Conservation (phyloP, 1,140 invertebrate genomes). For the Bathynomus jamesi region DNA sequence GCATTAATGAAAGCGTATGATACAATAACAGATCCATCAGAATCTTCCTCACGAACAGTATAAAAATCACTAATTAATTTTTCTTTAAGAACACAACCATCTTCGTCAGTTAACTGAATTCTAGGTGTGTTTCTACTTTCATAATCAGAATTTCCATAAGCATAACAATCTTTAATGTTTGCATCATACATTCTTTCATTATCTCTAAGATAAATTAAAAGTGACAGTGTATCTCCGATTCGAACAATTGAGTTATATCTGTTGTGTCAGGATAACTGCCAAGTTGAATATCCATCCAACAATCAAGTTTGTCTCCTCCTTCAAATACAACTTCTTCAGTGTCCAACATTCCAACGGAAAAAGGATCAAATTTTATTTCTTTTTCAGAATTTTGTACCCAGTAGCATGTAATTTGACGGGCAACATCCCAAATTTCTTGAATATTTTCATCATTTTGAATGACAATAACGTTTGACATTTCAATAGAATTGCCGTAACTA, state of each 20-base stretch:
- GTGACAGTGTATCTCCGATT: slow-evolving; percentile 60
- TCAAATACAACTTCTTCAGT: slow-evolving; percentile 58
- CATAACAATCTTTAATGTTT: slow-evolving; percentile 46
- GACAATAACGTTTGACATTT: slow-evolving; percentile 36
- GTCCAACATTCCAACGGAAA: slow-evolving; percentile 62
- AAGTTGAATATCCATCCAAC: slow-evolving; percentile 68
- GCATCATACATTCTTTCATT: slow-evolving; percentile 56
- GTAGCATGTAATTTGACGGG: slow-evolving; percentile 54
- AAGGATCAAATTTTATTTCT: slow-evolving; percentile 57
- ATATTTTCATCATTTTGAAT: slow-evolving; percentile 34
- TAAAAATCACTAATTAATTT: slow-evolving; percentile 40
- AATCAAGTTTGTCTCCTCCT: slow-evolving; percentile 55
- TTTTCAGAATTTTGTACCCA: slow-evolving; percentile 42
- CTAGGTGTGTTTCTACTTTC: slow-evolving; percentile 17
- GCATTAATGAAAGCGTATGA: slow-evolving; percentile 41
- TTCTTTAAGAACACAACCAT: slow-evolving; percentile 43
- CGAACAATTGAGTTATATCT: slow-evolving; percentile 56
- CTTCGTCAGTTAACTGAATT: slow-evolving; percentile 41
- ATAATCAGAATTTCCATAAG: slow-evolving; percentile 30
- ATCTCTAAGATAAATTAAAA: slow-evolving; percentile 62
- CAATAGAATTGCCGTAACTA: slow-evolving; percentile 14
- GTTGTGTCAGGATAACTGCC: slow-evolving; percentile 67
- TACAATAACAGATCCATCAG: slow-evolving; percentile 35
- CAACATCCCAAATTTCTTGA: slow-evolving; percentile 51
- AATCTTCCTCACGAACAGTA: slow-evolving; percentile 28